Evolutionary conservation across 2,888 invertebrate genomes (phyloP).

Genomic region (Kuschelorhynchus macadamiae): DNA sequence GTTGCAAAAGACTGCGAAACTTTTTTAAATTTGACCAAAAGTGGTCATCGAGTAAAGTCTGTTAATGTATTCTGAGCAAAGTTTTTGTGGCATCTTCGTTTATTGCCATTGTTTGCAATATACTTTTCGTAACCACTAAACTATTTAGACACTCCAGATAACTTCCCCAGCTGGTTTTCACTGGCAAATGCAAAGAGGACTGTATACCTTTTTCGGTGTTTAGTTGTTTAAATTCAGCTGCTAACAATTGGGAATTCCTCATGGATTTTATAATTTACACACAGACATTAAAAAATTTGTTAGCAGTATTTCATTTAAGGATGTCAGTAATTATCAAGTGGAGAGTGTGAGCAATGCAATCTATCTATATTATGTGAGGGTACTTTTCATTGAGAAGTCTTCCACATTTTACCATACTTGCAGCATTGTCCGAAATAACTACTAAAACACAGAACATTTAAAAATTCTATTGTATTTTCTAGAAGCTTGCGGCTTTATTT

Average conservation of each 20-base stretch:
- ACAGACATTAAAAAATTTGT: neutral
- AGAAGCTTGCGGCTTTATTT: too few relatives aligned
- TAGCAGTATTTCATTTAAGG: neutral
- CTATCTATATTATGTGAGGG: neutral
- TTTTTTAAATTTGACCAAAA: neutral
- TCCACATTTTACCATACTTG: neutral
- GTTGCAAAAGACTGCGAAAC: neutral
- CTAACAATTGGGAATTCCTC: neutral
- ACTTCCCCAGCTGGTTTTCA: neutral
- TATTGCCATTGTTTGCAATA: neutral
- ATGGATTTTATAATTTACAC: neutral
- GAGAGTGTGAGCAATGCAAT: neutral
- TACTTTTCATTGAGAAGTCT: constrained; percentile 3
- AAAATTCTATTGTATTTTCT: neutral
- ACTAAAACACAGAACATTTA: neutral
- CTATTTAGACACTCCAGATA: neutral
- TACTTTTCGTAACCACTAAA: neutral
- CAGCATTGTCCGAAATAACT: constrained; percentile 3
- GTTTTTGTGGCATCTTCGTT: constrained; percentile 2
- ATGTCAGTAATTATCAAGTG: neutral
- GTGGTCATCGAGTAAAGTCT: neutral
- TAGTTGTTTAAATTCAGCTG: neutral
- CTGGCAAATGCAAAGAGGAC: constrained; percentile 1
- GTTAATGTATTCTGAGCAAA: neutral
- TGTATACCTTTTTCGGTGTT: neutral